Evolutionary conservation across 2,888 invertebrate genomes (phyloP), one percentile per base, ranked within the genome.

Genomic region (Drosophila helvetica): DNA sequence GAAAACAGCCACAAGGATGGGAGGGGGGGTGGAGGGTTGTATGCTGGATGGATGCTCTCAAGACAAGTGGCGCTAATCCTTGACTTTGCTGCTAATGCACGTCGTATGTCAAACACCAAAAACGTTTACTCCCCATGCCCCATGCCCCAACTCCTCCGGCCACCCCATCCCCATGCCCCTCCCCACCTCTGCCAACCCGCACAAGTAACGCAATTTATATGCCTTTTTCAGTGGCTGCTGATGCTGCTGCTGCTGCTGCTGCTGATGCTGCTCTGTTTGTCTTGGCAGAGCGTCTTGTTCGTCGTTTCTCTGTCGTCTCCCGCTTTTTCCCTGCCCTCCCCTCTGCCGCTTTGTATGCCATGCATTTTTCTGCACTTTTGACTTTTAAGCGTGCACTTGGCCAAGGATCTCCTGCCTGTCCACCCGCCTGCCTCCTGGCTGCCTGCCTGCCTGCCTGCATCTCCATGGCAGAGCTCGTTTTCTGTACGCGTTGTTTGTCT

Each of bases 81-180:
- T 85, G 85, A 85, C 86, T 85, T 85, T 85, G 86, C 86, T 86
- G 85, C 85, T 85, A 86, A 85, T 85, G 85, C 85, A 85, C 85
- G 85, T 86, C 85, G 86, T 85, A 85, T 85, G 85, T 85, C 85
- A 85, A 85, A 85, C 85, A 85, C 86, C 86, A 79, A 85, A 86
- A 85, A 86, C 86, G 82, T 79, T 86, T 82, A 86, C 78, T 51
- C 74, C 48, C 45, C 19, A 27, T 15, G 15, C 74, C 46, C 45
- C 19, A 27, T 15, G 15, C 9, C 30, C 17, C 33, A 64, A 18
- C 57, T 43, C 3, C n/a, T 9, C 30, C 33, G 5, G 5, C 5
- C 48, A 4, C 50, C 63, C 22, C 56, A 56, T 27, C 8, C 27
- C 30, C 52, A 38, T n/a, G n/a, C 22, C 22, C 22, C 42, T 43